Percentiles rank a stretch among this genome's conserved stretches.
phyloP scores from a whole-genome alignment of 2,113 vertebrate genomes.

The Macquaria ambigua region DNA sequence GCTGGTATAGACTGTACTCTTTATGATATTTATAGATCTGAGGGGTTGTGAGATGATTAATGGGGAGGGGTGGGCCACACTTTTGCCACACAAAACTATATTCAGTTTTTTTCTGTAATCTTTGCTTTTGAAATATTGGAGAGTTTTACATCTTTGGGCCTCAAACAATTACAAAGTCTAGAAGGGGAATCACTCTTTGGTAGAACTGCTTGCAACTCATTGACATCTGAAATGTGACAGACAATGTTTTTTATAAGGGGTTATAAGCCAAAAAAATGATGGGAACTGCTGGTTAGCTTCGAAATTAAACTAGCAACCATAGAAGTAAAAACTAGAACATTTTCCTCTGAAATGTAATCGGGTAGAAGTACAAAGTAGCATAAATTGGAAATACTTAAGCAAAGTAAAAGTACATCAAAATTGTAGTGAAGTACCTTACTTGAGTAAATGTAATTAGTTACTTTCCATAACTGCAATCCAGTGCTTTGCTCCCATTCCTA shows the following conservation, averaged over 20 bases:
- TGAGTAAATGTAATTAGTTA: neutral
- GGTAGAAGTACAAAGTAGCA: neutral
- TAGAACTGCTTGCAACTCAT: neutral
- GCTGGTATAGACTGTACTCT: too few relatives aligned
- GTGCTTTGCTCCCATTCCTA: neutral
- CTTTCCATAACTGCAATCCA: neutral
- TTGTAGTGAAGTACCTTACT: neutral
- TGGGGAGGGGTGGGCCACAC: too few relatives aligned
- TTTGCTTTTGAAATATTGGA: neutral
- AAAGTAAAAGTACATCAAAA: neutral
- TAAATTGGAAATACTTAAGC: neutral
- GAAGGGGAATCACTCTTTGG: neutral
- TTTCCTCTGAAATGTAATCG: neutral
- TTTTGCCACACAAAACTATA: neutral
- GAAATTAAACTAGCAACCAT: neutral
- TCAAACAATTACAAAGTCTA: neutral
- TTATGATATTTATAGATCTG: neutral
- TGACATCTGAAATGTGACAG: too few relatives aligned
- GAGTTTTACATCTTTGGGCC: too few relatives aligned
- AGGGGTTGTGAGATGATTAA: neutral
- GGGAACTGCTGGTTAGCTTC: too few relatives aligned
- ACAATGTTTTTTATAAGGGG: too few relatives aligned
- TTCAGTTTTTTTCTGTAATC: neutral
- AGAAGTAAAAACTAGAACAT: neutral
- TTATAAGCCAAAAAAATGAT: too few relatives aligned